Base-by-base conservation (phyloP, 1,140 invertebrate genomes). In the Bombus impatiens region DNA sequence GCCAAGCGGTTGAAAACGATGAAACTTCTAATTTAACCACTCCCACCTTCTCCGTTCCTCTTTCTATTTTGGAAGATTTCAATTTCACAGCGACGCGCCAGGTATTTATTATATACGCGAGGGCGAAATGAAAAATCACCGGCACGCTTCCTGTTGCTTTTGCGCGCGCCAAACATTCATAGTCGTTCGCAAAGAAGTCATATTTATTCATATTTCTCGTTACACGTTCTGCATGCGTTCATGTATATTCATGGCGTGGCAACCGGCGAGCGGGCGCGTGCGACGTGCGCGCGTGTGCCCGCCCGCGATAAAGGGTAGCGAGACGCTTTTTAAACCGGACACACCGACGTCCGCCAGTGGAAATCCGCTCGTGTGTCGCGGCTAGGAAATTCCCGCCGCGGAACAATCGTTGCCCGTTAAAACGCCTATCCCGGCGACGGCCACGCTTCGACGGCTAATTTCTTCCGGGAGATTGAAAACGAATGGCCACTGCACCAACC, bases 121-220 rank as follows among this genome's bases (percentile, higher is more conserved):
- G 44, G 18, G 82, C 59, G 77, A 89, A 89, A 89, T 89, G 88
- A 89, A 80, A 89, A 89, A 89, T 82, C 88, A 70, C 78, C 76
- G 77, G 44, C 62, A 67, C 77, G 81, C 74, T 75, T 70, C 65
- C 68, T 65, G 77, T 87, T 86, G 82, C 86, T 88, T 89, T 78
- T 78, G 57, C 35, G 25, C 68, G 42, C 77, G 53, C 87, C 65
- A 76, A 89, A 87, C 88, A 87, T 89, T 89, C 80, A 77, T 82
- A 68, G 77, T 67, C 78, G 40, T 76, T 68, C 78, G 76, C 71
- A 82, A 89, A 89, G 84, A 82, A 89, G 44, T 88, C 79, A 79
- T 89, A 89, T 86, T 86, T 86, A 86, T 86, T 86, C 84, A 86
- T 86, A 86, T 81, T 86, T 86, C 84, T 81, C 84, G 84, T 86